phyloP scores from a whole-genome alignment of 2,797 vertebrate genomes.

The Sebastes wilsoni region DNA sequence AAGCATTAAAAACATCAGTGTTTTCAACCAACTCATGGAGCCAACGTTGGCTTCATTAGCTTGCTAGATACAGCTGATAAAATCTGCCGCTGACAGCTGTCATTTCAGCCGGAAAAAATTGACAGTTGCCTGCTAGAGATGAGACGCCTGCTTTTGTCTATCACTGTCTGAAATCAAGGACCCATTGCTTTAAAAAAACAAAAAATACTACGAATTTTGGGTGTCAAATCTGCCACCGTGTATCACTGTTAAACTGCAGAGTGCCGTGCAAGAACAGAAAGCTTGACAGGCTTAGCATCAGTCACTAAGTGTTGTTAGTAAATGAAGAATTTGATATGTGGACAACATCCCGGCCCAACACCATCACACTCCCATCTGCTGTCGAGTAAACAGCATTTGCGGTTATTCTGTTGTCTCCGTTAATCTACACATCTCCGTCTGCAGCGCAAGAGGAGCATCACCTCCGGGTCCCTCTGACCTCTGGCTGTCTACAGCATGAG shows the following conservation, averaged over 20 bases:
- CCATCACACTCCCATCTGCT: neutral
- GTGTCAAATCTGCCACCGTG: neutral
- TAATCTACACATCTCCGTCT: neutral
- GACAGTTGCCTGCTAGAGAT: neutral
- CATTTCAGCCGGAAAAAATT: neutral
- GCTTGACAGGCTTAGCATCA: neutral
- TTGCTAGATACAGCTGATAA: too few relatives aligned
- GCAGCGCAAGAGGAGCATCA: conserved; percentile 14
- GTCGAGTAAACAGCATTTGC: neutral
- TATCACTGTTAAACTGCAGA: neutral
- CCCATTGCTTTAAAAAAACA: neutral
- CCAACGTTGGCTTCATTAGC: too few relatives aligned
- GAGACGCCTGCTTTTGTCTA: neutral
- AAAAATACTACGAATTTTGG: too few relatives aligned
- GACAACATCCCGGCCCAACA: neutral
- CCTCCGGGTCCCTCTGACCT: conserved; percentile 57
- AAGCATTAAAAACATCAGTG: too few relatives aligned
- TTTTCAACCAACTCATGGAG: too few relatives aligned
- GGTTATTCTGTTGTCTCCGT: neutral
- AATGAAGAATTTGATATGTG: neutral
- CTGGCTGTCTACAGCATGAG: conserved; percentile 37
- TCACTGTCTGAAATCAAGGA: neutral
- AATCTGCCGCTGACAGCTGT: neutral
- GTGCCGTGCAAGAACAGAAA: neutral
- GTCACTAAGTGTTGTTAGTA: neutral